Percentiles rank a stretch among this genome's conserved stretches.
Evolutionary conservation across 2,113 vertebrate species (phyloP).

Genomic region (Vidua macroura): DNA sequence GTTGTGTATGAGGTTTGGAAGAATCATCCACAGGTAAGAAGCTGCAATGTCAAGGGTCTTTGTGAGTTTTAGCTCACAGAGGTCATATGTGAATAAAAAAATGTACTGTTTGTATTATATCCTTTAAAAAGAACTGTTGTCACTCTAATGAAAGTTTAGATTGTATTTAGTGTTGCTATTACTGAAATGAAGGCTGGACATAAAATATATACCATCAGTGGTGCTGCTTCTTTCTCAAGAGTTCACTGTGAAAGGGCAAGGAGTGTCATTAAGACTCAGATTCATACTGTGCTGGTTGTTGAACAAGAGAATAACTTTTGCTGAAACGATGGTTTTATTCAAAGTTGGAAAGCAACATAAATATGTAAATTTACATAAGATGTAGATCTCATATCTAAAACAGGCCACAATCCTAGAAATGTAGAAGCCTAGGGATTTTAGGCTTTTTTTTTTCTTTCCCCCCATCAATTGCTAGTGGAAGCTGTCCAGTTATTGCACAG

Average conservation of each 20-base stretch:
- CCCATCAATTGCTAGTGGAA: background rate
- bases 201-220: background rate
- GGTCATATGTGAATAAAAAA: background rate
- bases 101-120: background rate
- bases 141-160: background rate
- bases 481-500: background rate
- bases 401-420: background rate
- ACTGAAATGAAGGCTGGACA: background rate
- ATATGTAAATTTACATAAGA: background rate
- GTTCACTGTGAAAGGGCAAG: background rate
- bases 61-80: background rate
- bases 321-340: background rate
- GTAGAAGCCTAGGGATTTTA: background rate
- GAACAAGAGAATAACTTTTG: background rate
- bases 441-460: accelerated
- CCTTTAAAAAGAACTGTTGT: background rate
- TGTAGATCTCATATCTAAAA: background rate
- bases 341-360: background rate
- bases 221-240: background rate
- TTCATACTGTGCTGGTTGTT: background rate
- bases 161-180: background rate
- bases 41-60: background rate
- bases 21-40: conserved; percentile 92
- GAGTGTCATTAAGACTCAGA: background rate
- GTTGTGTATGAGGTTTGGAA: conserved; percentile 94